Base-by-base conservation (phyloP, 1,140 invertebrate genomes). In the Palaemon carinicauda region DNA sequence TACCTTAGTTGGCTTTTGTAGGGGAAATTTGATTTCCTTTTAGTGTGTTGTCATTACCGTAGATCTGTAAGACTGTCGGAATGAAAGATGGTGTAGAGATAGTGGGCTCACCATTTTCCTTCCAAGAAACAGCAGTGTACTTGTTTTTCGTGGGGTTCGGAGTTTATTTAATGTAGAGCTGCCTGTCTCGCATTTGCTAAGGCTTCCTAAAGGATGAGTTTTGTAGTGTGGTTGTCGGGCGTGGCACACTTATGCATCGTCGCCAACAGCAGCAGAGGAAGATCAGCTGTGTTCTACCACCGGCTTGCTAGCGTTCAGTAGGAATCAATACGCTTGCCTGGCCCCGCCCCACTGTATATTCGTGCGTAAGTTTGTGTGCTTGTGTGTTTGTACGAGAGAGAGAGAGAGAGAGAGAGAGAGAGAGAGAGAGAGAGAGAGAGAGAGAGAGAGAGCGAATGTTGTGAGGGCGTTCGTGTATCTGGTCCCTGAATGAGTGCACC, bases 301-400 rank as follows among this genome's bases (percentile, higher is more conserved):
- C 80, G 56, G 73, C 82, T 77, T 77, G 81, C 50, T 31, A 75
- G 81, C 81, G 81, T 82, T 71, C 81, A 52, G 81, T 51, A 82
- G 69, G 69, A 82, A 82, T 82, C 81, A 82, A 82, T 82, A 82
- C 81, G 81, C 81, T 54, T 82, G 81, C 82, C 60, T 74, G 65
- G 71, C 82, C 75, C 82, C 73, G 53, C 82, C 82, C 29, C 75
- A 21, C 31, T 81, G 79, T 81, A 21, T 56, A 73, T 41, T 73
- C 65, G 29, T 78, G 60, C 73, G 75, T 53, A 54, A 31, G 52
- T 56, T 33, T 15, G 71, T 74, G 10, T 74, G 79, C 54, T n/a
- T 81, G 79, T 81, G 79, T 81, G 78, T 78, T 33, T 78, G 29
- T 73, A 33, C 27, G 21, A 29, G 71, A 4, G n/a, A 10, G 24